Percentiles rank a stretch among this genome's conserved stretches.
phyloP scores from a whole-genome alignment of 2,113 vertebrate genomes.

The Glaucidium brasilianum region DNA sequence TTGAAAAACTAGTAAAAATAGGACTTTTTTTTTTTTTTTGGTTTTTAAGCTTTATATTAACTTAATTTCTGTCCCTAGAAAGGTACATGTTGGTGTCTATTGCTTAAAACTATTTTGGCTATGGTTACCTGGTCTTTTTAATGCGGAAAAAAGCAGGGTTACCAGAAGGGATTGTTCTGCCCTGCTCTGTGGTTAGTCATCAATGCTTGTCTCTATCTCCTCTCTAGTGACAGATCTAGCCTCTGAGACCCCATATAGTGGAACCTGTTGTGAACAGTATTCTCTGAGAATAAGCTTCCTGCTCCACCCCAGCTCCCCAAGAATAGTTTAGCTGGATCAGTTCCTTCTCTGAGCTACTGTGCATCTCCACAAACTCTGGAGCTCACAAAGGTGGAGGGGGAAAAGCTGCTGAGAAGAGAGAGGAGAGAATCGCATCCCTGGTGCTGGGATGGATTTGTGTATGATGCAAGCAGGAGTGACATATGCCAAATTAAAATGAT shows the following conservation, averaged over 20 bases:
- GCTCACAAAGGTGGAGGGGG: neutral
- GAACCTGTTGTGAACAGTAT: neutral
- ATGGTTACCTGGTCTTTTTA: neutral
- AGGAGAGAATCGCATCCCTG: rapidly evolving
- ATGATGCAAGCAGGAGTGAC: neutral
- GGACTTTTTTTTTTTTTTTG: neutral
- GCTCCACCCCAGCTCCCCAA: neutral
- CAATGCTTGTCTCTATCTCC: neutral
- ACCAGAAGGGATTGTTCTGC: neutral
- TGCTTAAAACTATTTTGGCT: neutral
- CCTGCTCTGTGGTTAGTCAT: neutral
- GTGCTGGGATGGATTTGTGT: neutral
- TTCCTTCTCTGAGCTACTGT: neutral
- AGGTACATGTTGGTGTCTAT: neutral
- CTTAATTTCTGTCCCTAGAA: neutral
- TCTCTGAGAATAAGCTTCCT: neutral
- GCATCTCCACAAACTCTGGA: neutral
- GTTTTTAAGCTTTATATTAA: neutral
- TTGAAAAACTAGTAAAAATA: neutral
- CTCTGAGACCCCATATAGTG: neutral
- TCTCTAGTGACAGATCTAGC: neutral
- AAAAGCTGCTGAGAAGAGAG: neutral
- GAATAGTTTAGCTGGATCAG: neutral
- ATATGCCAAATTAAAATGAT: neutral
- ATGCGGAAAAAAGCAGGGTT: neutral